These are phyloP conservation scores for Melanotaenia nigrans DNA, from an alignment of 2,797 vertebrate species.

Conservation along the genomic window DNA sequence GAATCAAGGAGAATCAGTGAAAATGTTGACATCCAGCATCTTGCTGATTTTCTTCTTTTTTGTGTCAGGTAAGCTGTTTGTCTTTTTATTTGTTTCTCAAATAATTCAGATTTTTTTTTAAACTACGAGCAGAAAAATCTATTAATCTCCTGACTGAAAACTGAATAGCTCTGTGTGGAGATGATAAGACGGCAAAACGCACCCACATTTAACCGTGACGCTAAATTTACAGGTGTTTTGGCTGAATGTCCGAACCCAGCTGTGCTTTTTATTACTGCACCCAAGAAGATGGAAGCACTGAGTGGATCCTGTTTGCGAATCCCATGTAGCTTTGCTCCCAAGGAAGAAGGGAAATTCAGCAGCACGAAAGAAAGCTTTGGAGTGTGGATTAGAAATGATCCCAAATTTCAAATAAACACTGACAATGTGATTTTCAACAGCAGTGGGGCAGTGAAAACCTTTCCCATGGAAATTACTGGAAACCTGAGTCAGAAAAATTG, in stretches of 20 bases:
- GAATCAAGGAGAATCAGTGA: too few relatives aligned
- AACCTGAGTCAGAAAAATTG: not conserved
- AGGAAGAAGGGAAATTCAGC: not conserved
- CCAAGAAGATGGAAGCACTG: constrained; percentile 4
- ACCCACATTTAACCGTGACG: too few relatives aligned
- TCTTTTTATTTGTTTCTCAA: too few relatives aligned
- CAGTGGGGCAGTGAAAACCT: not conserved
- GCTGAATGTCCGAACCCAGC: not conserved
- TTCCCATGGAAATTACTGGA: not conserved
- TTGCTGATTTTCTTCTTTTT: too few relatives aligned
- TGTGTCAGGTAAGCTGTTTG: too few relatives aligned
- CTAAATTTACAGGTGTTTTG: not conserved
- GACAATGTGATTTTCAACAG: constrained; percentile 5
- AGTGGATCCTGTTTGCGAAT: constrained; percentile 5
- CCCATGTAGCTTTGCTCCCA: not conserved
- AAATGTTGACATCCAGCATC: too few relatives aligned
- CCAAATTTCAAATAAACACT: rapidly evolving
- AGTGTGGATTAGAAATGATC: not conserved
- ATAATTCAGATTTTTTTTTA: too few relatives aligned
- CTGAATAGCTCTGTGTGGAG: too few relatives aligned
- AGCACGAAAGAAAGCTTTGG: not conserved
- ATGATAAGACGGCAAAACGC: too few relatives aligned
- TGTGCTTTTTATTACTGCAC: not conserved
- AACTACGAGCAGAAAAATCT: too few relatives aligned
- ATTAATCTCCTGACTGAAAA: too few relatives aligned